Conservation (phyloP, 2,888 invertebrate genomes). For the Pogonocherus hispidulus region DNA sequence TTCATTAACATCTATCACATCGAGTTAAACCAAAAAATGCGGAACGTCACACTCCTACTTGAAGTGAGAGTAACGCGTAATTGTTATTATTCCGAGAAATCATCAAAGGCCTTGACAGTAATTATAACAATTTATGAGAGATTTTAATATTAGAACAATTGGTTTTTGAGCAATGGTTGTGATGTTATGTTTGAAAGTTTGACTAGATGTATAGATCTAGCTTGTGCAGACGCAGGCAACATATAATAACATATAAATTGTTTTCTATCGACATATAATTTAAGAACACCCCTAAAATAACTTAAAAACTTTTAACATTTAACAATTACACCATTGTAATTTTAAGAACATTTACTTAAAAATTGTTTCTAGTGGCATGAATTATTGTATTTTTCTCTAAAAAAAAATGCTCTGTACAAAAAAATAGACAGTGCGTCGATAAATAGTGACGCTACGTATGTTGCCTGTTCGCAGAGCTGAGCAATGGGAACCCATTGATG, state of each 20-base stretch:
- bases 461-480: too few species aligned
- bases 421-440: too few species aligned
- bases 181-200: constrained; percentile 5
- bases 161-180: background rate
- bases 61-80: constrained; percentile 7
- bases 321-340: too few species aligned
- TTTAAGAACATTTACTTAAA: too few species aligned
- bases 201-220: background rate
- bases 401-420: too few species aligned
- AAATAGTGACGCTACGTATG: too few species aligned
- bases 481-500: too few species aligned
- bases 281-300: background rate
- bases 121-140: constrained; percentile 27
- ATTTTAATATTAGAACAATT: constrained; percentile 5
- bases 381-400: too few species aligned
- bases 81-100: constrained; percentile 20
- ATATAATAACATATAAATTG: background rate
- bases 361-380: too few species aligned
- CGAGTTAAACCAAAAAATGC: constrained; percentile 23
- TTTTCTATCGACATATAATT: background rate
- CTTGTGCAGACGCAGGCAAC: background rate
- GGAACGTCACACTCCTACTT: constrained; percentile 17
- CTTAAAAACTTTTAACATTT: too few species aligned
- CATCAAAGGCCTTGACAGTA: constrained; percentile 26
- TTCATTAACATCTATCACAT: constrained; percentile 12